Evolutionary conservation across 2,888 invertebrate species (phyloP).

Genomic region (Eupsilia transversa): DNA sequence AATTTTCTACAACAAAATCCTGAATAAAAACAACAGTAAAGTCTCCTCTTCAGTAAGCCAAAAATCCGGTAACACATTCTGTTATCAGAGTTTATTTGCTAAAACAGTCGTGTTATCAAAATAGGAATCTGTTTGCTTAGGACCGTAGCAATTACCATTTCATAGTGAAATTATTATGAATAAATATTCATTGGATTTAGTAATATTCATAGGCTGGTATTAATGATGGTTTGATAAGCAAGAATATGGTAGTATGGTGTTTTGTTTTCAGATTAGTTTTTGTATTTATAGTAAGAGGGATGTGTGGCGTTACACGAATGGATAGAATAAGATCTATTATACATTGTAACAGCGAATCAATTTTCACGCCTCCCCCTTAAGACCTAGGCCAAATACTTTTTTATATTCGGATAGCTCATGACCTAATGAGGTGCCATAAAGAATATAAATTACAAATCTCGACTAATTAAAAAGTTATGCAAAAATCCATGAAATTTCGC

Average conservation of each 20-base stretch:
- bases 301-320: no score
- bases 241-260: background rate
- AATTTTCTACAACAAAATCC: background rate
- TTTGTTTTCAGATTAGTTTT: slow-evolving; percentile 19
- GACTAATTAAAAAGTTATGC: no score
- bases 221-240: slow-evolving; percentile 38
- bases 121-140: slow-evolving; percentile 65
- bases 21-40: background rate
- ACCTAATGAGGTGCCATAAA: no score
- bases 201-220: slow-evolving; percentile 55
- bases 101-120: slow-evolving; percentile 60
- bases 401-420: no score
- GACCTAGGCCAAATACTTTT: no score
- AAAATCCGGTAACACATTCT: slow-evolving; percentile 44
- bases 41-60: background rate
- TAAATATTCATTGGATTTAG: slow-evolving; percentile 67
- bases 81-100: slow-evolving; percentile 50
- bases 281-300: no score
- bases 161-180: slow-evolving; percentile 64
- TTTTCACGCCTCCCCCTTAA: no score
- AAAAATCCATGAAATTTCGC: no score
- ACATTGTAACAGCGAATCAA: no score
- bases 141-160: slow-evolving; percentile 65
- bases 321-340: no score
- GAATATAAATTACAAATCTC: no score